A percentile compares a stretch with the other conserved stretches of the same genome.
Evolutionary conservation across 2,888 invertebrate species (phyloP).

Genomic region (Alcis repandata): DNA sequence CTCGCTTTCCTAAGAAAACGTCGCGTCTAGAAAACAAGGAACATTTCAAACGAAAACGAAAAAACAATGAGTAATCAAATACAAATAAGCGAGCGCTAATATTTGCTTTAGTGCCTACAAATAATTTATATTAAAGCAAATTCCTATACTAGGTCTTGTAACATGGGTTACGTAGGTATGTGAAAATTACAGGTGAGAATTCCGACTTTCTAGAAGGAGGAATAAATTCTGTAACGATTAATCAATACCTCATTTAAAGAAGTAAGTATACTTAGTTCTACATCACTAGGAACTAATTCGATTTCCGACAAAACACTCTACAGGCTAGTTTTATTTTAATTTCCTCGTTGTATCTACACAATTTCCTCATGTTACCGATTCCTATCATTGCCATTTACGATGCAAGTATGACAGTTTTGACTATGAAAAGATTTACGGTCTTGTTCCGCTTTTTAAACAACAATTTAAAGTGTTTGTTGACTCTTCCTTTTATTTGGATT

Average conservation of each 20-base stretch:
- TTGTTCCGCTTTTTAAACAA: conserved; percentile 60
- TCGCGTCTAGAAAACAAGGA: conserved; percentile 9
- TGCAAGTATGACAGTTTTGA: conserved; percentile 37
- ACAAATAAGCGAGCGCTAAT: background rate
- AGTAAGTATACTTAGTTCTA: background rate
- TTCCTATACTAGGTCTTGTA: background rate
- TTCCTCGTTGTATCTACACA: conserved; percentile 33
- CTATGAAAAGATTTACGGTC: conserved; percentile 57
- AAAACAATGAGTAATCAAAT: conserved; percentile 3
- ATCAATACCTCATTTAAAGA: background rate
- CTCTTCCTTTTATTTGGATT: conserved; percentile 55
- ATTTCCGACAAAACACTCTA: conserved; percentile 27
- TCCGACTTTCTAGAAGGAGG: background rate
- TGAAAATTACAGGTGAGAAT: background rate
- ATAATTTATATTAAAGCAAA: too few species aligned
- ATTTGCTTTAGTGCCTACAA: background rate
- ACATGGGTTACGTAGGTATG: background rate
- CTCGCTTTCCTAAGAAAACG: conserved; percentile 23
- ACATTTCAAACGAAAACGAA: background rate
- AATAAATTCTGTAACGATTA: background rate
- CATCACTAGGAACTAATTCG: conserved; percentile 25
- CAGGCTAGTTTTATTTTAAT: conserved; percentile 28
- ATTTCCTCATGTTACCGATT: conserved; percentile 39
- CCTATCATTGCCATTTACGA: conserved; percentile 36
- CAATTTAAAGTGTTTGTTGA: conserved; percentile 51